These are phyloP conservation scores for Strigops habroptila DNA, from an alignment of 2,113 vertebrate genomes.

Conservation along the genomic window DNA sequence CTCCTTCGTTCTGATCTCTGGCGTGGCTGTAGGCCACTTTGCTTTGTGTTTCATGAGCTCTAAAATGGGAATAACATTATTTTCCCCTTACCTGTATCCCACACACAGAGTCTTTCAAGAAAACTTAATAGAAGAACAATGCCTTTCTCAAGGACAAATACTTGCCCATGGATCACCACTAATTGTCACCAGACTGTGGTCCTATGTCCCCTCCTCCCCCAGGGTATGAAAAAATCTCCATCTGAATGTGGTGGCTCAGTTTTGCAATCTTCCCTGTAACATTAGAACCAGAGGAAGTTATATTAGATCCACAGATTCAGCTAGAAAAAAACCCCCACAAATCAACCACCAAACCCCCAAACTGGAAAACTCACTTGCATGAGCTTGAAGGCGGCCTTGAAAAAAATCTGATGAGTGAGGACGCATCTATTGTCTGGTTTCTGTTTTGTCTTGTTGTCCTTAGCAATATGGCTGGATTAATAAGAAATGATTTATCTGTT, in stretches of 20 bases:
- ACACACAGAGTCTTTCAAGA: neutral
- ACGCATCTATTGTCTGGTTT: neutral
- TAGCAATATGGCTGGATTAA: neutral
- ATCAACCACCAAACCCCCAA: neutral
- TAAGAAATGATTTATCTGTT: neutral
- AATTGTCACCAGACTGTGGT: neutral
- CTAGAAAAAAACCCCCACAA: accelerated
- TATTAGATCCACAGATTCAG: neutral
- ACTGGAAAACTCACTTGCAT: accelerated
- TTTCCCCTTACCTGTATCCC: neutral
- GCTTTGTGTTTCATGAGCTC: neutral
- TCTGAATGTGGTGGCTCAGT: neutral
- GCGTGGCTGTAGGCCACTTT: neutral
- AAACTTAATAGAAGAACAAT: neutral
- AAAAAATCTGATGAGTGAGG: neutral
- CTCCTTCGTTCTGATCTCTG: neutral
- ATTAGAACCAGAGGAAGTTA: neutral
- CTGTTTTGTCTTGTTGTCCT: neutral
- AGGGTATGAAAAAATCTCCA: neutral
- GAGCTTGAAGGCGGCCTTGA: neutral
- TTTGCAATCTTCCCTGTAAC: neutral
- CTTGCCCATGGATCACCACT: neutral
- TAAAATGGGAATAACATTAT: neutral
- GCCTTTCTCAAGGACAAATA: neutral
- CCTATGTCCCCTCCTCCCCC: accelerated